Percentiles rank a stretch among this genome's conserved stretches.
Evolutionary conservation across 2,888 invertebrate genomes (phyloP).

Genomic region (Mellilla xanthometata): DNA sequence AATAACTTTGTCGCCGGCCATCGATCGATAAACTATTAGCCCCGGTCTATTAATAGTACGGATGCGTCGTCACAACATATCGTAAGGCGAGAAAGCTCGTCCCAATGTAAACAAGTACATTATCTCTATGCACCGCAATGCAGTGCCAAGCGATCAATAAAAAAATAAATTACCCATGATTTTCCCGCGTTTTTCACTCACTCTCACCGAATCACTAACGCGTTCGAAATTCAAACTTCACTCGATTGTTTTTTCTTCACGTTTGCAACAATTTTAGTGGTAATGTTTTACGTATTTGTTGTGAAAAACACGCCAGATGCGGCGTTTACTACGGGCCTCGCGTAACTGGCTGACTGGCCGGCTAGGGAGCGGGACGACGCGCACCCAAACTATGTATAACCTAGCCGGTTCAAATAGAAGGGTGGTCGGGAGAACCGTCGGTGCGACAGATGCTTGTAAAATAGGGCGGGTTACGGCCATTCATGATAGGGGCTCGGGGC

Average conservation of each 20-base stretch:
- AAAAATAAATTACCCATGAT: constrained; percentile 49
- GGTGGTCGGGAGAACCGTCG: constrained; percentile 50
- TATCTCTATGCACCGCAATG: constrained; percentile 60
- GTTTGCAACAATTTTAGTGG: not conserved
- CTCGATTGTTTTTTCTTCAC: not conserved
- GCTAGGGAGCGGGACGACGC: constrained; percentile 58
- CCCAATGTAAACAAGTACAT: constrained; percentile 61
- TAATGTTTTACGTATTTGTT: constrained; percentile 13
- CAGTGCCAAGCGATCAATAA: constrained; percentile 70
- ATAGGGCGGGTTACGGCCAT: constrained; percentile 64
- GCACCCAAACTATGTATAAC: constrained; percentile 75
- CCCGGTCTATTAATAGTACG: constrained; percentile 44
- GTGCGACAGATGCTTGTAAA: constrained; percentile 50
- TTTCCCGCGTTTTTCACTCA: constrained; percentile 59
- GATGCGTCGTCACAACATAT: constrained; percentile 30
- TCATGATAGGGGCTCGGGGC: constrained; percentile 62
- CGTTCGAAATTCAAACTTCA: constrained; percentile 27
- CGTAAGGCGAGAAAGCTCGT: constrained; percentile 43
- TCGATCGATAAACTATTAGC: constrained; percentile 47
- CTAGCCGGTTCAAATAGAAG: constrained; percentile 69
- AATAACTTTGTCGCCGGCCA: constrained; percentile 25
- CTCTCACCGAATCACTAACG: constrained; percentile 33
- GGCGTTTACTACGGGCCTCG: constrained; percentile 64
- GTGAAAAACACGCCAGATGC: constrained; percentile 46
- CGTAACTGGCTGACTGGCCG: constrained; percentile 54